Percentiles rank a stretch among this genome's conserved stretches.
phyloP scores from a whole-genome alignment of 2,888 invertebrate species.

The Parnassius glacialis region DNA sequence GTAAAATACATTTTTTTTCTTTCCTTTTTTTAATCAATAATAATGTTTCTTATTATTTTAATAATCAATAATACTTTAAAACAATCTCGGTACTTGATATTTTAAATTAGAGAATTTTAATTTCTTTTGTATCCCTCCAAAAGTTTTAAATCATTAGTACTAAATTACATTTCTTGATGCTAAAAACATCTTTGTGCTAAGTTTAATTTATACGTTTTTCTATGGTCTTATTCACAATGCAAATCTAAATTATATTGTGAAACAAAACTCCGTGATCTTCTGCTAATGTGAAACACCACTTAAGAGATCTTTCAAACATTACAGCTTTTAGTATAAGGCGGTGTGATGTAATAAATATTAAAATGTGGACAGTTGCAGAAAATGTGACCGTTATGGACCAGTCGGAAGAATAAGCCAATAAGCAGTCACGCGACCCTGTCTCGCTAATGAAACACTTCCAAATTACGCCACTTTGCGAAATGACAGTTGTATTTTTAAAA shows the following conservation, averaged over 20 bases:
- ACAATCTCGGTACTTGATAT: too few species aligned
- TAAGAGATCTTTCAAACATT: background rate
- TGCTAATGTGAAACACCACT: background rate
- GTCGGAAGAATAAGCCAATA: background rate
- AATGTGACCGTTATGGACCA: conserved; percentile 2
- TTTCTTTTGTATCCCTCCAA: too few species aligned
- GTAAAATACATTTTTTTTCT: too few species aligned
- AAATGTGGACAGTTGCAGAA: conserved; percentile 4
- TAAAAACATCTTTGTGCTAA: too few species aligned
- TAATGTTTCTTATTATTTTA: too few species aligned
- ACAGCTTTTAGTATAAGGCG: background rate
- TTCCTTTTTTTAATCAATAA: too few species aligned
- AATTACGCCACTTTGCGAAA: conserved; percentile 4
- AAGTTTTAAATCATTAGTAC: too few species aligned
- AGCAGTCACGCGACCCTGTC: conserved; percentile 6
- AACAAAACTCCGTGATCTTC: background rate
- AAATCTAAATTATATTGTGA: background rate
- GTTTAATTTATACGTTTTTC: background rate
- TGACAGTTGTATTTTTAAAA: conserved; percentile 4
- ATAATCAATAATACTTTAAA: too few species aligned
- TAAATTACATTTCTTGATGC: too few species aligned
- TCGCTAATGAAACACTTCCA: background rate
- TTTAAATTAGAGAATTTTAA: too few species aligned
- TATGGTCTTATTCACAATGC: background rate
- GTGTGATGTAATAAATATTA: conserved; percentile 10